Percentiles rank a stretch among this genome's conserved stretches.
phyloP scores from a whole-genome alignment of 1,140 invertebrate genomes.

The Luehdorfia chinensis region DNA sequence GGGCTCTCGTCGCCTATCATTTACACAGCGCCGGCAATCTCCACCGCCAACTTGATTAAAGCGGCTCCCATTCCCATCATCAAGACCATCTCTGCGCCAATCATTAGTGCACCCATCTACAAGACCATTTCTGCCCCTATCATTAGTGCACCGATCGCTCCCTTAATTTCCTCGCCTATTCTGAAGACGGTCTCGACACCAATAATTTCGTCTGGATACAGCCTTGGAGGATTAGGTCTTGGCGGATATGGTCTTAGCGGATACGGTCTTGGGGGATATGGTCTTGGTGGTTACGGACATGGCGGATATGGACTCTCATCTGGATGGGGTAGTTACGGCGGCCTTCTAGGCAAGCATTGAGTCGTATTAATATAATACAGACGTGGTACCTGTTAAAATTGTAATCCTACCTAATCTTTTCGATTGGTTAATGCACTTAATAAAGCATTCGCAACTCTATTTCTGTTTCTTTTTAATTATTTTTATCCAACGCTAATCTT shows the following conservation, averaged over 20 bases:
- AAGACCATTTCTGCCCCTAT: slow-evolving; percentile 23
- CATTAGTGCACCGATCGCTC: slow-evolving; percentile 11
- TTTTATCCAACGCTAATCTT: too few species aligned
- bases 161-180: background rate
- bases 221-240: slow-evolving; percentile 5
- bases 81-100: slow-evolving; percentile 37
- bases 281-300: slow-evolving; percentile 20
- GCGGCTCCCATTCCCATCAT: slow-evolving; percentile 55
- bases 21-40: slow-evolving; percentile 45
- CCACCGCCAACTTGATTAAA: slow-evolving; percentile 45
- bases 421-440: slow-evolving; percentile 31
- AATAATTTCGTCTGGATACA: slow-evolving; percentile 16
- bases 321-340: too few species aligned
- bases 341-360: slow-evolving; percentile 20
- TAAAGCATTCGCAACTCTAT: slow-evolving; percentile 34
- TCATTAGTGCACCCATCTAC: slow-evolving; percentile 40
- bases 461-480: too few species aligned
- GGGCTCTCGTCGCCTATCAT: slow-evolving; percentile 29
- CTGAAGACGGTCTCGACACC: slow-evolving; percentile 27
- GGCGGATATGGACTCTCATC: slow-evolving; percentile 18
- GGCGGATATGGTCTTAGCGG: slow-evolving; percentile 23
- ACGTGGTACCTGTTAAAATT: slow-evolving; percentile 20
- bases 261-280: slow-evolving; percentile 22
- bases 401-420: background rate
- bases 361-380: slow-evolving; percentile 4